Evolutionary conservation across 2,113 vertebrate genomes (phyloP).

Genomic region (Psittacula cyanocephala): DNA sequence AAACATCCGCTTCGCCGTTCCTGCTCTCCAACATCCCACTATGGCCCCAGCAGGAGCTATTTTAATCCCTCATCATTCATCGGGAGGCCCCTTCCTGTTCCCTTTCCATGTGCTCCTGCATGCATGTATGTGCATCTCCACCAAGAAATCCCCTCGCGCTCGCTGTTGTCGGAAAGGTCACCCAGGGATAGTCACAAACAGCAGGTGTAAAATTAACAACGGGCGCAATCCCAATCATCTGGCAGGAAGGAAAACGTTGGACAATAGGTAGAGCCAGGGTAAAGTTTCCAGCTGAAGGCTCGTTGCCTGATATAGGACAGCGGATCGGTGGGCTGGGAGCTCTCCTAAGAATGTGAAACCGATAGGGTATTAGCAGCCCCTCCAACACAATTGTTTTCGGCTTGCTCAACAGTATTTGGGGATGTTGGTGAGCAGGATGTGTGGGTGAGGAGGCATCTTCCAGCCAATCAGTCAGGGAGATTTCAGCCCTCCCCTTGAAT

Average conservation of each 20-base stretch:
- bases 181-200: conserved; percentile 52
- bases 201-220: conserved; percentile 56
- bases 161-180: conserved; percentile 37
- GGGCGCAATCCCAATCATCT: conserved; percentile 16
- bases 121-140: conserved; percentile 1
- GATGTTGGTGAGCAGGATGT: conserved; percentile 6
- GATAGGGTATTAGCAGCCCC: conserved; percentile 65
- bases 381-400: conserved; percentile 67
- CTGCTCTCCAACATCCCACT: conserved; percentile 35
- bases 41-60: conserved; percentile 56
- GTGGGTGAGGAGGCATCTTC: conserved; percentile 27
- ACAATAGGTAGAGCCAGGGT: conserved; percentile 54
- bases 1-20: conserved; percentile 60
- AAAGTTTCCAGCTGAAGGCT: conserved; percentile 64
- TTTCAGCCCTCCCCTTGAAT: conserved; percentile 59
- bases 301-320: conserved; percentile 61
- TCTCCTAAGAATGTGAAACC: conserved; percentile 65
- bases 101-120: conserved; percentile 10
- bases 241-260: conserved; percentile 60
- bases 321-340: conserved; percentile 54
- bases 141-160: conserved; percentile 9
- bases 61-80: conserved; percentile 69
- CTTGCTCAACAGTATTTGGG: conserved; percentile 63
- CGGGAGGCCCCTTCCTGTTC: conserved; percentile 55
- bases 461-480: conserved; percentile 52